These are phyloP conservation scores for Phalangium opilio DNA, from an alignment of 2,888 invertebrate species.

Conservation along the genomic window DNA sequence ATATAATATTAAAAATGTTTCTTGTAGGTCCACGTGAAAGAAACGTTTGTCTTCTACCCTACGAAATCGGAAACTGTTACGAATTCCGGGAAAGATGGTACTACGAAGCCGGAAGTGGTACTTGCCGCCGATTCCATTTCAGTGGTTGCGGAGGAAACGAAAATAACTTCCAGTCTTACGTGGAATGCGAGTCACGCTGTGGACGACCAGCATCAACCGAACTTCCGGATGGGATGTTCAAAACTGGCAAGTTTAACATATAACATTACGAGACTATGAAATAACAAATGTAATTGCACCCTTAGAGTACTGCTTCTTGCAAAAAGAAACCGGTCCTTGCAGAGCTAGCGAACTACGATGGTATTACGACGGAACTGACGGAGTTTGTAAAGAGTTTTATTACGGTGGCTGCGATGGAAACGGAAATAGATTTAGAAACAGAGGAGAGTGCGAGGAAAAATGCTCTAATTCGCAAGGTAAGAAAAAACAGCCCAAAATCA, in stretches of 20 bases:
- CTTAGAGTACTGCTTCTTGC: slow-evolving; percentile 42
- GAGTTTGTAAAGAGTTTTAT: slow-evolving; percentile 61
- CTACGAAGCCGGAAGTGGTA: slow-evolving; percentile 20
- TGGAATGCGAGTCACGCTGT: slow-evolving; percentile 42
- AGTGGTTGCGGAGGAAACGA: slow-evolving; percentile 82
- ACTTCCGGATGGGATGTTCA: slow-evolving; percentile 9
- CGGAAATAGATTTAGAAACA: slow-evolving; percentile 63
- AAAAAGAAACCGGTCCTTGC: slow-evolving; percentile 52
- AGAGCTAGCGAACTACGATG: slow-evolving; percentile 39
- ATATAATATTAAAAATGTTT: too few species aligned
- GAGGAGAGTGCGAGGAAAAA: slow-evolving; percentile 36
- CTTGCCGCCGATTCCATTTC: slow-evolving; percentile 58
- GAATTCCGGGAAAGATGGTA: slow-evolving; percentile 22
- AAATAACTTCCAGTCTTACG: slow-evolving; percentile 56
- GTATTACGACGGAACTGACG: slow-evolving; percentile 54
- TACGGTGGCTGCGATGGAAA: slow-evolving; percentile 79
- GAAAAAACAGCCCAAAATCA: too few species aligned
- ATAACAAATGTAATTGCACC: too few species aligned
- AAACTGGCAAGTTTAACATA: neutral
- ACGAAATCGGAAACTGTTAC: slow-evolving; percentile 22
- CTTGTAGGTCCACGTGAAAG: slow-evolving; percentile 3
- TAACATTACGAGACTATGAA: too few species aligned
- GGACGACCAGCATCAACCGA: slow-evolving; percentile 7
- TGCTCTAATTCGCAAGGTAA: slow-evolving; percentile 33
- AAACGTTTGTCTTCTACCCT: slow-evolving; percentile 23